Evolutionary conservation across 1,140 invertebrate genomes (phyloP), one percentile per base, ranked within the genome.

Genomic region (Delia radicum): DNA sequence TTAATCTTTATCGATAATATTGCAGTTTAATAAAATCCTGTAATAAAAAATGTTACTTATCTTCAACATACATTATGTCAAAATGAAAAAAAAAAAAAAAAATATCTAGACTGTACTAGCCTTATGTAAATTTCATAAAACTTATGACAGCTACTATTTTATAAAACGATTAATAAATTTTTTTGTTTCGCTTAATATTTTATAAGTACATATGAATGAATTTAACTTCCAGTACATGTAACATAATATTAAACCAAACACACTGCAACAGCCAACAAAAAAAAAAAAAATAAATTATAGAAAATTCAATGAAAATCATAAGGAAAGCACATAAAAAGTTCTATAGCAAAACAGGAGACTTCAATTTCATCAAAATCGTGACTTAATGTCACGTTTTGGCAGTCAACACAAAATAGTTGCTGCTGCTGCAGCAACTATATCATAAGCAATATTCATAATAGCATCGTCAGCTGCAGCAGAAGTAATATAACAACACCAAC

Each of bases 321-420:
- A 37, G 29, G 61, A 75, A 69, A 72, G 73, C 33, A 26, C 42
- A 42, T 42, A 72, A n/a, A 33, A 27, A 33, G 42, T 61, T 48
- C 67, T 63, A 26, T 37, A n/a, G 46, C 61, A 74, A 61, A 71
- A 33, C 27, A 26, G 42, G 27, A 75, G 48, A 76, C 42, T 76
- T 73, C 71, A 76, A 76, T 76, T 76, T 74, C 75, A 76, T 76
- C 75, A 76, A 76, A 76, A 76, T 76, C 75, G 75, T 76, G 75
- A 76, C 75, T 76, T 76, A 28, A 67, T 55, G 75, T 76, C 75
- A 76, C 75, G 75, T 76, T 76, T 76, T 67, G 75, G 75, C 75
- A 76, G 75, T 76, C 75, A 76, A 74, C 63, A 67, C 71, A 65
- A 18, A 69, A 63, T 62, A 67, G 37, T 55, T 21, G 61, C 75